phyloP scores from a whole-genome alignment of 1,140 invertebrate genomes.

The Cepaea nemoralis region DNA sequence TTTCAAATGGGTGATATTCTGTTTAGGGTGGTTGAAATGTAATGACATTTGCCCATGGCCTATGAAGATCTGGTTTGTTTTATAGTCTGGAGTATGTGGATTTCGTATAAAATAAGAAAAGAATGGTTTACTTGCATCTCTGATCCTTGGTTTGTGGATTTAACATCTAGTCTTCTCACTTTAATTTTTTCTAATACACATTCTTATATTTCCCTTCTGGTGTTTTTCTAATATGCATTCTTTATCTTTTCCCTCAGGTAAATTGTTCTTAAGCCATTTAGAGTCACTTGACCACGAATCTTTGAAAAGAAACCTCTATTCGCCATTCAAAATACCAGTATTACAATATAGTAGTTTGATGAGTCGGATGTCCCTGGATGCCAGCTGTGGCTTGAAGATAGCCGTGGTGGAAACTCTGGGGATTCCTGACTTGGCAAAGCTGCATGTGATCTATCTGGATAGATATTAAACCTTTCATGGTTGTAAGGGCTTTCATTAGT shows the following conservation, averaged over 20 bases:
- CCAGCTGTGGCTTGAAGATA: not conserved
- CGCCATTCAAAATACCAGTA: not conserved
- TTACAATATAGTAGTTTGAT: not conserved
- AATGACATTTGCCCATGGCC: too few relatives aligned
- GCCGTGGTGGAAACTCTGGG: not conserved
- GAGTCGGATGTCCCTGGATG: not conserved
- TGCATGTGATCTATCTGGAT: not conserved
- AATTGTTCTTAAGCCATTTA: not conserved
- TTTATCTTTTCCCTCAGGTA: not conserved
- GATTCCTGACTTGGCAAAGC: not conserved
- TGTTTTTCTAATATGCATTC: too few relatives aligned
- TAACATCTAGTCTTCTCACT: too few relatives aligned
- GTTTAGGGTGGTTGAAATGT: too few relatives aligned
- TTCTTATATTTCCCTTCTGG: too few relatives aligned
- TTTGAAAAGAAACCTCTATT: not conserved
- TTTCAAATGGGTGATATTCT: too few relatives aligned
- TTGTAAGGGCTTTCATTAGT: not conserved
- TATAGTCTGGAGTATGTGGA: too few relatives aligned
- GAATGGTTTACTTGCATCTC: too few relatives aligned
- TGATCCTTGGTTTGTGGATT: too few relatives aligned
- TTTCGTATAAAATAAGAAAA: too few relatives aligned
- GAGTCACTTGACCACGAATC: slow-evolving; percentile 4
- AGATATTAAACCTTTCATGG: not conserved
- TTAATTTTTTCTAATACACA: too few relatives aligned
- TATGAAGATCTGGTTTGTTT: too few relatives aligned